These are phyloP conservation scores for Procavia capensis DNA, from an alignment of 2,113 vertebrate species.

Conservation along the genomic window DNA sequence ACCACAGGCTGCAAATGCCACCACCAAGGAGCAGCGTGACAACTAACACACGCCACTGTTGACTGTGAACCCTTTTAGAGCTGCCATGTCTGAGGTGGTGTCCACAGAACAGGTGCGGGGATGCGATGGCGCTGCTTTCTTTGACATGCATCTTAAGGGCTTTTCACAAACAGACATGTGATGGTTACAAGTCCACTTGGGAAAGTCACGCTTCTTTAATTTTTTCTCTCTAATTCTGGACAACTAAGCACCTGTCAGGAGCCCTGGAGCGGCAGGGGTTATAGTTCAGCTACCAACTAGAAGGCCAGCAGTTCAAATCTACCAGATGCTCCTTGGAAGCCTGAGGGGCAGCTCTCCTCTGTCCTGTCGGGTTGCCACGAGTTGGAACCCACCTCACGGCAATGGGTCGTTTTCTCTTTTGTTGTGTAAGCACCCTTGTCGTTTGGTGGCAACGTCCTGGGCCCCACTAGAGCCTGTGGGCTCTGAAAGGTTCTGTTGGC, in stretches of 20 bases:
- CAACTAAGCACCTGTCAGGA: background rate
- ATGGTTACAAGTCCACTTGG: slow-evolving; percentile 64
- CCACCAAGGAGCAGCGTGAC: background rate
- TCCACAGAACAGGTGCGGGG: background rate
- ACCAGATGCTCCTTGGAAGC: no score
- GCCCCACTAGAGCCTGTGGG: slow-evolving; percentile 39
- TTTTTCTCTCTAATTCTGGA: background rate
- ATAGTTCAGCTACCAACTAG: no score
- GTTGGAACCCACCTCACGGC: no score
- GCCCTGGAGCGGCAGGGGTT: no score
- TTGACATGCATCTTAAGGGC: background rate
- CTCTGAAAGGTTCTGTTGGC: background rate
- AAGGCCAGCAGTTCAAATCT: no score
- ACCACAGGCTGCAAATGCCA: background rate
- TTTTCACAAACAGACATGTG: slow-evolving; percentile 50
- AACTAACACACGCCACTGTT: background rate
- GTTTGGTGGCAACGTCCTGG: slow-evolving; percentile 35
- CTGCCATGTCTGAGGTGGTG: background rate
- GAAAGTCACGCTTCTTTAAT: slow-evolving; percentile 3
- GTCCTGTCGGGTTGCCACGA: no score
- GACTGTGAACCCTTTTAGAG: background rate
- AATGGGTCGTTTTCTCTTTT: no score
- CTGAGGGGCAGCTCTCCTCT: no score
- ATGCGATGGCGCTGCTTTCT: background rate
- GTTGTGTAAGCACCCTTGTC: background rate